A percentile compares a stretch with the other conserved stretches of the same genome.
Conservation (phyloP, 2,888 invertebrate species). For the Aradus depressus region DNA sequence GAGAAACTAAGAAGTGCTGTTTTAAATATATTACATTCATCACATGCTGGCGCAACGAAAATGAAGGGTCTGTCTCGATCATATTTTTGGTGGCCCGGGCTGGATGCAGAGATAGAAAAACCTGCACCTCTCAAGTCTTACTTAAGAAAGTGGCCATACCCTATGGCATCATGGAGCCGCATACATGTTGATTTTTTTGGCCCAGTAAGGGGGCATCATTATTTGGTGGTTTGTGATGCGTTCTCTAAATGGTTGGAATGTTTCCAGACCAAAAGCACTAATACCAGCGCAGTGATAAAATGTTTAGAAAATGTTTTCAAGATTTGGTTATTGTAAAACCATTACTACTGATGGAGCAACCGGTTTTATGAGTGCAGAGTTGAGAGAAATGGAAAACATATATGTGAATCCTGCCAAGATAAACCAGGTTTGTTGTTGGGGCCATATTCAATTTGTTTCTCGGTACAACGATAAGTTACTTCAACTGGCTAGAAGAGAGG, state of each 20-base stretch:
- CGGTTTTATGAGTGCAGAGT: slow-evolving; percentile 24
- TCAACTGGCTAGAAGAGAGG: too few species aligned
- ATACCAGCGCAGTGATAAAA: too few species aligned
- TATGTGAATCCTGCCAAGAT: slow-evolving; percentile 40
- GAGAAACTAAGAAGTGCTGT: not conserved
- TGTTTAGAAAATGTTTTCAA: slow-evolving; percentile 5
- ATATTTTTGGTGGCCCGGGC: slow-evolving; percentile 4
- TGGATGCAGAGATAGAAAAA: slow-evolving; percentile 12
- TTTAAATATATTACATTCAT: slow-evolving; percentile 12
- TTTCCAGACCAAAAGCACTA: not conserved
- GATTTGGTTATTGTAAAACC: not conserved
- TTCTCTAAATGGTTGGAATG: slow-evolving; percentile 11
- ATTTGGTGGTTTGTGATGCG: slow-evolving; percentile 4
- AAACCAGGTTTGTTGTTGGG: too few species aligned
- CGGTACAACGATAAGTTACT: too few species aligned
- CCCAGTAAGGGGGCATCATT: slow-evolving; percentile 1
- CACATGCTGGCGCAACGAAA: slow-evolving; percentile 27
- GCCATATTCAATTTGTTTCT: too few species aligned
- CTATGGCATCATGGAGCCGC: not conserved
- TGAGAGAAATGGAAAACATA: slow-evolving; percentile 32
- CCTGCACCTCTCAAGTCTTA: not conserved
- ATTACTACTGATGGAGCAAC: slow-evolving; percentile 10
- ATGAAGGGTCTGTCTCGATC: too few species aligned
- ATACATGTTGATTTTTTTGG: slow-evolving; percentile 13
- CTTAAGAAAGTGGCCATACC: not conserved